Percentiles rank a stretch among this genome's conserved stretches.
These are phyloP conservation scores for Spodoptera littoralis DNA, from an alignment of 2,888 invertebrate species.

Conservation along the genomic window DNA sequence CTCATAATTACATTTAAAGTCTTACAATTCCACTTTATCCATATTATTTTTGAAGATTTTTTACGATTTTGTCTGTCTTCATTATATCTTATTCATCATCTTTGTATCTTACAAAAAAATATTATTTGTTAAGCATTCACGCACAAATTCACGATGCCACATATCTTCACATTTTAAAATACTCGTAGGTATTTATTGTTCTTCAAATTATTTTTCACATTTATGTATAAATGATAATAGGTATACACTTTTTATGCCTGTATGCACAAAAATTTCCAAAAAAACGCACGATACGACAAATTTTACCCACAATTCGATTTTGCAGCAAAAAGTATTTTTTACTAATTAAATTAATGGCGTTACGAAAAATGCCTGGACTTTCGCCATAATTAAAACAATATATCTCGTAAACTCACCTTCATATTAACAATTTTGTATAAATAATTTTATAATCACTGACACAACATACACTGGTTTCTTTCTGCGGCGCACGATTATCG, in stretches of 20 bases:
- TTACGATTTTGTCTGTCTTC: too few relatives aligned
- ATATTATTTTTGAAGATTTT: too few relatives aligned
- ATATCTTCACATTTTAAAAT: too few relatives aligned
- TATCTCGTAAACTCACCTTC: constrained; percentile 52
- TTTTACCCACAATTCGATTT: constrained; percentile 14
- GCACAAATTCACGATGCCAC: too few relatives aligned
- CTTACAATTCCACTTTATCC: background rate
- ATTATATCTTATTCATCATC: too few relatives aligned
- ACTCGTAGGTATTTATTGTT: too few relatives aligned
- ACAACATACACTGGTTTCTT: constrained; percentile 50
- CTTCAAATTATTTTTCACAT: too few relatives aligned
- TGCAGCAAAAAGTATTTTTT: background rate
- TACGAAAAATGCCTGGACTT: constrained; percentile 1
- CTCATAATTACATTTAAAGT: background rate
- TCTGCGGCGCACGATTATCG: constrained; percentile 49
- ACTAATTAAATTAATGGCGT: background rate
- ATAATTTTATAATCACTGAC: constrained; percentile 42
- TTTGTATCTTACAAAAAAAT: too few relatives aligned
- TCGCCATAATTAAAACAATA: constrained; percentile 12
- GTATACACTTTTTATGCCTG: too few relatives aligned
- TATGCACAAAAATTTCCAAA: background rate
- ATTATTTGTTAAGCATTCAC: too few relatives aligned
- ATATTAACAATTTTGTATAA: constrained; percentile 37
- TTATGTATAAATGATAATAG: too few relatives aligned
- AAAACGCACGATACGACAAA: background rate